Percentiles rank a stretch among this genome's conserved stretches.
These are phyloP conservation scores for Desoria tigrina DNA, from an alignment of 2,888 invertebrate species.

Conservation along the genomic window DNA sequence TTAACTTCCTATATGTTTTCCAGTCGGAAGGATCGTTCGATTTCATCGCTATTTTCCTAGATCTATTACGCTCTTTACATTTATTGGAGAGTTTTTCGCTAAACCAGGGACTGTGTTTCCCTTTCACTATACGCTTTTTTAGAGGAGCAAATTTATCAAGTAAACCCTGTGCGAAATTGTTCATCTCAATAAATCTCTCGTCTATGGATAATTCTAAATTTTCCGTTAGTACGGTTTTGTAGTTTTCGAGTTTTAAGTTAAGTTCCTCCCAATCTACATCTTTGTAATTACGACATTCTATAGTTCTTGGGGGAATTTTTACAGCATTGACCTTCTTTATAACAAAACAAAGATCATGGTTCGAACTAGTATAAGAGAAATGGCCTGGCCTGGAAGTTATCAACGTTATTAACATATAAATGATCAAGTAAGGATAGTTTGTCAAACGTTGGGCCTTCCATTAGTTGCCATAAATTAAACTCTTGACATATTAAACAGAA, in stretches of 20 bases:
- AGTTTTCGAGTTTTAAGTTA: no score
- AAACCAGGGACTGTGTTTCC: conserved; percentile 27
- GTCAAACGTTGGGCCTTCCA: no score
- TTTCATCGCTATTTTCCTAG: neutral
- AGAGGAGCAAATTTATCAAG: conserved; percentile 16
- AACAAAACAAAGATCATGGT: conserved; percentile 7
- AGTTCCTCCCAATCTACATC: conserved; percentile 10
- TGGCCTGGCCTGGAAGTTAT: neutral
- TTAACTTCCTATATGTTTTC: conserved; percentile 10
- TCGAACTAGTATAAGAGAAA: conserved; percentile 4
- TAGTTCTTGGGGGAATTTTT: no score
- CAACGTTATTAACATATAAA: no score
- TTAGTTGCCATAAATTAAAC: conserved; percentile 5
- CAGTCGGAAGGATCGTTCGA: neutral
- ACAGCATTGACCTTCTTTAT: neutral
- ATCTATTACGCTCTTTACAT: no score
- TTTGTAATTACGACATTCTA: no score
- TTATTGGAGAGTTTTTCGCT: conserved; percentile 14
- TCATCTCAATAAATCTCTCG: no score
- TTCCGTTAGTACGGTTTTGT: no score
- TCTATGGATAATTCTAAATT: no score
- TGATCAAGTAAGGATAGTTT: neutral
- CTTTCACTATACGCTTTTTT: conserved; percentile 15
- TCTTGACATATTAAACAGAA: neutral
- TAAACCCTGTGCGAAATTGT: no score